A percentile compares a stretch with the other conserved stretches of the same genome.
Evolutionary conservation across 1,140 invertebrate species (phyloP).

Genomic region (Arion vulgaris): DNA sequence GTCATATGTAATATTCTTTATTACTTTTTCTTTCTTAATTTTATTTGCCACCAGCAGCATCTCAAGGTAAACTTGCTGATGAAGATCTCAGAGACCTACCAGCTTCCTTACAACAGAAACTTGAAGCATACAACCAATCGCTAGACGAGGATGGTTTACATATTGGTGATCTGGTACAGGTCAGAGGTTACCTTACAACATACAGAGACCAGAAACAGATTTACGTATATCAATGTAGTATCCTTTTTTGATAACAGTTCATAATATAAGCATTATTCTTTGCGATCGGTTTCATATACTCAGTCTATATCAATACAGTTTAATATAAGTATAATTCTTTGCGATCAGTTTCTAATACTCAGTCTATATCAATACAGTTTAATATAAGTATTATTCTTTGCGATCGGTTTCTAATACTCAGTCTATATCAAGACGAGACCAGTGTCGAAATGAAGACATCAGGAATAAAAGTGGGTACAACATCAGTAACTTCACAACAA

Average conservation of each 20-base stretch:
- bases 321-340: no score
- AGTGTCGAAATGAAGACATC: no score
- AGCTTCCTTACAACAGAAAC: not conserved
- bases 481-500: no score
- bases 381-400: no score
- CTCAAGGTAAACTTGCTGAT: not conserved
- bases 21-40: not conserved
- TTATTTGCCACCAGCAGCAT: not conserved
- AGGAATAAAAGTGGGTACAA: no score
- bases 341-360: no score
- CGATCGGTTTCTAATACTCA: no score
- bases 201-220: constrained; percentile 56
- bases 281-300: no score
- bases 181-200: constrained; percentile 56
- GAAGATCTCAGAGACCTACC: not conserved
- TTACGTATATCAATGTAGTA: constrained; percentile 53
- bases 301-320: no score
- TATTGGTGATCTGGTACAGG: constrained; percentile 56
- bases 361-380: no score
- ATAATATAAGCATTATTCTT: no score
- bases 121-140: constrained; percentile 1
- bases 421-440: no score
- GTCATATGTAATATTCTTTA: not conserved
- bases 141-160: constrained; percentile 39
- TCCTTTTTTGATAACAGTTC: constrained; percentile 51